Evolutionary conservation across 2,113 vertebrate genomes (phyloP), one percentile per base, ranked within the genome.

Genomic region (Spea bombifrons): DNA sequence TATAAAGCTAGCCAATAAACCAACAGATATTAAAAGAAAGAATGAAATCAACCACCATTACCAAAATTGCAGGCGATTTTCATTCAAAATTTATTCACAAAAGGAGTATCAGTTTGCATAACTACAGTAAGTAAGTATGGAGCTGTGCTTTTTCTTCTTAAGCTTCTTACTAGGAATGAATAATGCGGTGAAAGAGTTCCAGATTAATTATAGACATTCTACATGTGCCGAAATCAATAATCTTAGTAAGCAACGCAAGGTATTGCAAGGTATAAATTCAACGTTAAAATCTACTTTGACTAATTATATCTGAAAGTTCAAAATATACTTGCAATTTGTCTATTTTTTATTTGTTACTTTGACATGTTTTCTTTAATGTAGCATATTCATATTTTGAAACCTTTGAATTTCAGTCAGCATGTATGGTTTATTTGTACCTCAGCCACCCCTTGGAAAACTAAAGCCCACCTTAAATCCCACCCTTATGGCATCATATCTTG

Each of bases 61-160:
- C 43, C 77, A 73, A 79, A 67, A 79, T 73, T 79, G 77, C 70
- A 73, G 57, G 63, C 5, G n/a, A 80, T 73, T 80, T 80, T 80
- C 78, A 80, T 80, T 74, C 52, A 79, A 44, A 67, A 67, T 61
- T 49, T n/a, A 16, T 66, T 68, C 46, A 61, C 10, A 73, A 74
- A 46, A 73, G 16, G 67, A 50, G 48, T 73, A 80, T 80, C 65
- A 80, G 71, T 74, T 80, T 80, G 78, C 64, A 80, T 68, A 80
- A 59, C 43, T 55, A 48, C n/a, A 48, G 78, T 13, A 16, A 30
- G 52, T 68, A 74, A 74, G 46, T n/a, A 66, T 55, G 43, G 17
- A 47, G 71, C 45, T 15, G 45, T 2, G 43, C 68, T 43, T 30
- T 67, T 50, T 9, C 57, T 65, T 53, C 43, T 45, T 66, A 73